Evolutionary conservation across 2,113 vertebrate species (phyloP), one percentile per base, ranked within the genome.

Genomic region (Tilapia sparmanii): DNA sequence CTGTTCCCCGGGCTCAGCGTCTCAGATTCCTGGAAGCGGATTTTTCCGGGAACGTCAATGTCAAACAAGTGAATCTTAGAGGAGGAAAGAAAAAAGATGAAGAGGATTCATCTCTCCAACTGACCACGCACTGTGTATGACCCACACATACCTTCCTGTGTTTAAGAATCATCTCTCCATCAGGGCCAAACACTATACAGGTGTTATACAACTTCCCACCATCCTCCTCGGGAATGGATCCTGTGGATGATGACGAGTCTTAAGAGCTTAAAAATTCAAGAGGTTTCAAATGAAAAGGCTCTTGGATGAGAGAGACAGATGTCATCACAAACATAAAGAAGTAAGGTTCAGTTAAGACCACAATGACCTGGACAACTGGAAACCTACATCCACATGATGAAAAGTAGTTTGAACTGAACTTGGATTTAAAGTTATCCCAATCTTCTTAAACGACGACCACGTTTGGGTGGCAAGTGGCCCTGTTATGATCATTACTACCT

Each of bases 21-120:
- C 96, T 98, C 96, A 2, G 99, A 99, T 92, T 99, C 99, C 94
- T 98, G 98, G 96, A 99, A 99, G 83, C 96, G 93, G 89, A 99
- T 99, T 94, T 98, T 99, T 81, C 98, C 98, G 5, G 99, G 98
- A 87, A 99, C 94, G 80, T 99, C 93, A 81, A 99, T 99, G 94
- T 99, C 97, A 95, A 99, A 99, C 71, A 99, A 97, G 93, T 99
- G 99, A 90, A 99, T 97, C 99, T 99, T 94, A 38, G 80, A 42
- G 42, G n/a, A 79, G 31, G 73, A 16, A 88, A 90, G 90, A 90
- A 87, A 89, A 54, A 54, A n/a, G 29, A n/a, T 83, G 40, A 3
- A n/a, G 13, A 16, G 38, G 9, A 59, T 53, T 24, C 40, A 52
- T n/a, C 10, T 52, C 53, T 38, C 6, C 12, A n/a, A 31, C 15